Evolutionary conservation across 2,113 vertebrate genomes (phyloP).

Genomic region (Tetrax tetrax): DNA sequence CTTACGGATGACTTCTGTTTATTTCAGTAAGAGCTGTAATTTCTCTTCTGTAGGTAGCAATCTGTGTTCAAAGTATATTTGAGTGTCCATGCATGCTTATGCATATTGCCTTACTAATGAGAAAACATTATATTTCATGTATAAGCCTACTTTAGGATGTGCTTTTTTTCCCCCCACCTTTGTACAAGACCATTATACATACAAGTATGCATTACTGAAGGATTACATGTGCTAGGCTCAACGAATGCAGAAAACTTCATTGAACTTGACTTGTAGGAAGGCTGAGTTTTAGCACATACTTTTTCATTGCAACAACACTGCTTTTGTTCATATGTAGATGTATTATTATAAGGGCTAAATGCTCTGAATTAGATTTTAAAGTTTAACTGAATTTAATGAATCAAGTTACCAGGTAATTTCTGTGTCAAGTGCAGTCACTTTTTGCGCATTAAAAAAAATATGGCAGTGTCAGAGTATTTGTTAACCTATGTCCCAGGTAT

Average conservation of each 20-base stretch:
- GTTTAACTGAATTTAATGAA: neutral
- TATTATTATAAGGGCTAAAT: neutral
- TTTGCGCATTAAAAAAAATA: neutral
- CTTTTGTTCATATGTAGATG: neutral
- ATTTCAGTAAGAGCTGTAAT: neutral
- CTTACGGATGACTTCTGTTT: neutral
- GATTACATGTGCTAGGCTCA: neutral
- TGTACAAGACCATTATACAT: neutral
- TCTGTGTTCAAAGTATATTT: neutral
- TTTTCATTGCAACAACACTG: neutral
- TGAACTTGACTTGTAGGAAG: neutral
- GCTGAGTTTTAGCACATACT: neutral
- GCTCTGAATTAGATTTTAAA: neutral
- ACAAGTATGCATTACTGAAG: neutral
- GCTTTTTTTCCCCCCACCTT: neutral
- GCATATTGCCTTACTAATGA: neutral
- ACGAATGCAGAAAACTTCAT: neutral
- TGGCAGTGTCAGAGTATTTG: rapidly evolving
- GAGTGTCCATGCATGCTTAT: neutral
- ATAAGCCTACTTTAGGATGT: neutral
- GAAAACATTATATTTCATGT: neutral
- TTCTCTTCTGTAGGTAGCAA: neutral
- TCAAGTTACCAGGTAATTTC: neutral
- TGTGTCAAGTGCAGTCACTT: neutral
- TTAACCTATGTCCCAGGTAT: neutral